Base-by-base conservation (phyloP, 2,113 vertebrate genomes). In the Galeopterus variegatus region DNA sequence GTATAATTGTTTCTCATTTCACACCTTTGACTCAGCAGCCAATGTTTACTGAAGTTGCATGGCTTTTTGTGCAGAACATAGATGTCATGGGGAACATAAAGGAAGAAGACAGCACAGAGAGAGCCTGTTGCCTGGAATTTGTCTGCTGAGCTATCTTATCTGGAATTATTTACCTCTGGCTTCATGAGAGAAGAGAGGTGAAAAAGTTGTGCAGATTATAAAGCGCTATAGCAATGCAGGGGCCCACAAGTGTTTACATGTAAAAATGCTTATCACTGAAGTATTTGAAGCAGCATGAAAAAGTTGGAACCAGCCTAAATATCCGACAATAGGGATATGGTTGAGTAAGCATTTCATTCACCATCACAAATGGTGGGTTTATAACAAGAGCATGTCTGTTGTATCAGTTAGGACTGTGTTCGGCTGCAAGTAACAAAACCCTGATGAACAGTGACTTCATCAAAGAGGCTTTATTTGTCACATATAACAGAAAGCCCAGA, bases 31-130 rank as follows among this genome's bases (percentile, higher is more conserved):
- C 64, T 18, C 85, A 0, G 58, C 77, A 33, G 24, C 65, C 36
- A 6, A 0, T 36, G 0, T 70, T 56, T 4, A 28, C 73, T 24
- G 15, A 70, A 33, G 48, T 17, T 26, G 23, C 33, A 0, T n/a
- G 19, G 24, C 28, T 75, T 83, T 93, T 17, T 21, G 81, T 75
- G 87, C 45, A 45, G 64, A 65, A 62, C 8, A 26, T 3, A 18
- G 64, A 36, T 41, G 54, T 28, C 6, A 2, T 26, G 41, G 31
- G 10, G 10, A 4, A 21, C 26, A 0, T 7, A 3, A 77, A 80
- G 60, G 45, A 9, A 17, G n/a, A 56, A 14, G 82, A 24, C 52
- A 0, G 23, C 56, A 1, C 6, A 3, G n/a, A 23, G 15, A 83
- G 15, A 83, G 19, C 13, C 36, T 18, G 4, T 11, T 33, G 77